Evolutionary conservation across 2,888 invertebrate species (phyloP).

Genomic region (Noctua janthina): DNA sequence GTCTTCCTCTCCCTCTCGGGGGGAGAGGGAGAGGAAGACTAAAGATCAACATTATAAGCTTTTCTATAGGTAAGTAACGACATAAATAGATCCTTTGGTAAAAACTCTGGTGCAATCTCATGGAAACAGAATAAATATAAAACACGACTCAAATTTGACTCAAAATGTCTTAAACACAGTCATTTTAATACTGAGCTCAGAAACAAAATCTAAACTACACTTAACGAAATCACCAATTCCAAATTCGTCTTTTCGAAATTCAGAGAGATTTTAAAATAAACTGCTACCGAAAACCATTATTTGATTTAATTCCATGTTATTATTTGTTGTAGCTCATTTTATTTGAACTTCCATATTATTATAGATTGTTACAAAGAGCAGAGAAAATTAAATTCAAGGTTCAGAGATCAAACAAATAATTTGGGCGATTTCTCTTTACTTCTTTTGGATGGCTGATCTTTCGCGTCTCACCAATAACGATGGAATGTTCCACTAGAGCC

Average conservation of each 20-base stretch:
- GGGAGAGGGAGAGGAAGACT: too few species aligned
- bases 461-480: conserved; percentile 8
- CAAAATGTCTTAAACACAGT: neutral
- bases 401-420: conserved; percentile 62
- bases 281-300: neutral
- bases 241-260: neutral
- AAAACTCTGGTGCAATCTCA: neutral
- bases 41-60: neutral
- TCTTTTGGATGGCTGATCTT: conserved; percentile 41
- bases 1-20: too few species aligned
- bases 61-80: neutral
- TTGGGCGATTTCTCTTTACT: conserved; percentile 56
- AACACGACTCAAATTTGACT: neutral
- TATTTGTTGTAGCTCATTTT: conserved; percentile 17
- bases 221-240: neutral
- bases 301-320: conserved; percentile 13
- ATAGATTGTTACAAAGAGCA: conserved; percentile 15
- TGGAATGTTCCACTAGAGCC: neutral
- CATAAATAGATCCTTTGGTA: neutral
- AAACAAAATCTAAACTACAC: neutral
- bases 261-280: neutral
- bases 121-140: neutral
- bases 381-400: conserved; percentile 54
- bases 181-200: neutral
- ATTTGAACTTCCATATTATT: conserved; percentile 26